Percentiles rank a stretch among this genome's conserved stretches.
phyloP scores from a whole-genome alignment of 1,140 invertebrate genomes.

The Bathynomus jamesi region DNA sequence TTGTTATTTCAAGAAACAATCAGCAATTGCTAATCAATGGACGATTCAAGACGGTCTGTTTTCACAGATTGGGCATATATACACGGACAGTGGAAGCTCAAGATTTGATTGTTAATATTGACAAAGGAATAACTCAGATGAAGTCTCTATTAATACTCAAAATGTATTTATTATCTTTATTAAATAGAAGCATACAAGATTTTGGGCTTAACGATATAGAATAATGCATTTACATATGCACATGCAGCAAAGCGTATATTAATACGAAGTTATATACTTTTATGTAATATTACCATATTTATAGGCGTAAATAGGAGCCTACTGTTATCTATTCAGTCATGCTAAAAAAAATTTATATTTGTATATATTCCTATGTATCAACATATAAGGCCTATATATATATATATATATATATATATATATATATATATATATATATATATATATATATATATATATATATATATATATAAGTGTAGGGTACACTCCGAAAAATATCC shows the following conservation, averaged over 20 bases:
- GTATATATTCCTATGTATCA: neutral
- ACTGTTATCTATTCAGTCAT: neutral
- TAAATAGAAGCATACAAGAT: neutral
- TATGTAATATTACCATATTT: neutral
- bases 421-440: conserved; percentile 3
- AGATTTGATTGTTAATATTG: neutral
- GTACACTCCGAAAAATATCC: too few relatives aligned
- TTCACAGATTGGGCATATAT: neutral
- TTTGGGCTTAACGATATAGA: neutral
- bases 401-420: conserved; percentile 3
- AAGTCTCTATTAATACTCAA: neutral
- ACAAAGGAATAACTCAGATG: neutral
- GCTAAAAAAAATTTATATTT: neutral
- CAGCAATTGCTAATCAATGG: neutral
- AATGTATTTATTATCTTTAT: neutral
- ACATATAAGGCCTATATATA: too few relatives aligned
- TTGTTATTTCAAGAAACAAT: conserved; percentile 1
- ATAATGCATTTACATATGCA: neutral
- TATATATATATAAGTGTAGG: too few relatives aligned
- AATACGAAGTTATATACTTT: neutral
- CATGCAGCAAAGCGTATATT: neutral
- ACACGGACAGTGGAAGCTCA: neutral
- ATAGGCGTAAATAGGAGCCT: neutral
- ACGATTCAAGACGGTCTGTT: neutral
- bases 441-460: neutral